These are phyloP conservation scores for Erpetoichthys calabaricus DNA, from an alignment of 2,797 vertebrate species.

Conservation along the genomic window DNA sequence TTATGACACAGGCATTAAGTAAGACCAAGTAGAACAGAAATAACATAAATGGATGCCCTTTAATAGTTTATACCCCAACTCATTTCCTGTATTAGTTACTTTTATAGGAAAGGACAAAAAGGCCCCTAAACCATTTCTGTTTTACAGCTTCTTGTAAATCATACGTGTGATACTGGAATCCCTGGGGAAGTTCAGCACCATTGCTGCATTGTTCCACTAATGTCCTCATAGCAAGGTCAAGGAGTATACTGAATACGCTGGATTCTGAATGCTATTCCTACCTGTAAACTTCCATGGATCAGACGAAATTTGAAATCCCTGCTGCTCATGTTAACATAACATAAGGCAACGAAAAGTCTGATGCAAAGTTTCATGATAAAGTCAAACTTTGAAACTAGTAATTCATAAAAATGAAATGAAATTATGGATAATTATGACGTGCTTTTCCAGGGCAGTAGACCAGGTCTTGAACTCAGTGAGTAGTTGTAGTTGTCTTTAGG, in stretches of 20 bases:
- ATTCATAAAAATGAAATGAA: too few species aligned
- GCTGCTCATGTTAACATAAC: too few species aligned
- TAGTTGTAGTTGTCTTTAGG: too few species aligned
- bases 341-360: too few species aligned
- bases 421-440: too few species aligned
- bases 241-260: constrained; percentile 29
- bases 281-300: too few species aligned
- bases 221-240: constrained; percentile 33
- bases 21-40: background rate
- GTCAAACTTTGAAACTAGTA: too few species aligned
- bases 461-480: too few species aligned
- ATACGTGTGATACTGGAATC: constrained; percentile 39
- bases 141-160: constrained; percentile 41
- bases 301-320: too few species aligned
- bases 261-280: too few species aligned
- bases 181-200: constrained; percentile 33
- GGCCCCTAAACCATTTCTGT: constrained; percentile 34
- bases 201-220: constrained; percentile 29
- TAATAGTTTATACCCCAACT: background rate
- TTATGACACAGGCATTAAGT: constrained; percentile 2
- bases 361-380: too few species aligned
- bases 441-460: too few species aligned
- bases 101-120: constrained; percentile 29
- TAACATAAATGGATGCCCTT: constrained; percentile 2
- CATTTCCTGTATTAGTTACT: constrained; percentile 11